Conservation (phyloP, 2,797 vertebrate genomes). For the Craterocephalus amniculus region DNA sequence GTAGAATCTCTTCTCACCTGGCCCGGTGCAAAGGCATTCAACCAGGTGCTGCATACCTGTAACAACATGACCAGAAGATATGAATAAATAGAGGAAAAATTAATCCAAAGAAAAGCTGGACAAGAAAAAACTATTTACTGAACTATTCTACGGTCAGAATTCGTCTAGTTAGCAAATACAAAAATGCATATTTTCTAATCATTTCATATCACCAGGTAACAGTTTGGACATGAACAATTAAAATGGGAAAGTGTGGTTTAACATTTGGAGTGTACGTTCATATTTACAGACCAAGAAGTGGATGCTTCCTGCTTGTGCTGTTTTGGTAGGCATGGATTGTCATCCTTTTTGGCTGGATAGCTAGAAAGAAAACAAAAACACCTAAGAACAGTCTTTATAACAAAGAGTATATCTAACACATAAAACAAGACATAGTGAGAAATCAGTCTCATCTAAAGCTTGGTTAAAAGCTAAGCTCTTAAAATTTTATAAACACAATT, state of each 20-base stretch:
- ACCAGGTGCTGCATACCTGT: constrained; percentile 73
- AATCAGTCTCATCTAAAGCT: neutral
- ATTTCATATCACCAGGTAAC: neutral
- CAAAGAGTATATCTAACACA: neutral
- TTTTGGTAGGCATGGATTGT: constrained; percentile 58
- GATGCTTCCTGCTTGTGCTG: constrained; percentile 52
- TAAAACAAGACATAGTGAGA: neutral
- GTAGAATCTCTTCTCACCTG: constrained; percentile 35
- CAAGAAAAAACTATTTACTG: neutral
- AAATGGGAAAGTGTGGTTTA: neutral
- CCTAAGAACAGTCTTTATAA: neutral
- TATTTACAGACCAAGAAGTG: constrained; percentile 71
- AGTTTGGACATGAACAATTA: neutral
- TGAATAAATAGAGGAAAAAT: neutral
- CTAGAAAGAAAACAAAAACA: constrained; percentile 30
- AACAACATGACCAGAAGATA: neutral
- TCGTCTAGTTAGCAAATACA: neutral
- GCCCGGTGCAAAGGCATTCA: constrained; percentile 48
- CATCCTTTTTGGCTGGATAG: constrained; percentile 1
- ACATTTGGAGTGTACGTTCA: neutral
- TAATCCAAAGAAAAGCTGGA: neutral
- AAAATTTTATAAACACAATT: neutral
- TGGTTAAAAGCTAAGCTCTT: neutral
- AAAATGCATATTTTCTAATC: neutral
- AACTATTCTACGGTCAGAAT: neutral